These are phyloP conservation scores for Ctenosaura bakeri DNA, from an alignment of 2,797 vertebrate species.

Conservation along the genomic window DNA sequence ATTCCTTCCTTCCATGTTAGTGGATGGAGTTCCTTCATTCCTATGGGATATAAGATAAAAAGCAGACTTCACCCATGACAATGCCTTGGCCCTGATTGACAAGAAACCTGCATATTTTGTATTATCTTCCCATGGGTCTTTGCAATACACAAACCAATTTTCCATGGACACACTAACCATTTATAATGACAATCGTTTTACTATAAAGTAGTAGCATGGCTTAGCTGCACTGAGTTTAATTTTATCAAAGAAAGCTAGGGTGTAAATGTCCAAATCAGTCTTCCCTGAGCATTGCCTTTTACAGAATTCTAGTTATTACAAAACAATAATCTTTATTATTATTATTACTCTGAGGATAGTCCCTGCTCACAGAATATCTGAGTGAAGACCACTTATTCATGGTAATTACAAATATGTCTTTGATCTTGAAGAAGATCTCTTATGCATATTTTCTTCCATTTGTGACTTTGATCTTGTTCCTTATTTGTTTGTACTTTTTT, in stretches of 20 bases:
- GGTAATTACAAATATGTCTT: conserved; percentile 80
- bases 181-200: not conserved
- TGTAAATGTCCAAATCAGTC: not conserved
- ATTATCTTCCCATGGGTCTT: not conserved
- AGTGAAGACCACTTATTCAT: conserved; percentile 77
- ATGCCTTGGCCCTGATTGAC: not conserved
- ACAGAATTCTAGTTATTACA: conserved; percentile 61
- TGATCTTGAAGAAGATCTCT: conserved; percentile 83
- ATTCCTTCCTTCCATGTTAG: not conserved
- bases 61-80: not conserved
- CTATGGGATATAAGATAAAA: not conserved
- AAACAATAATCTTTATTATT: conserved; percentile 20
- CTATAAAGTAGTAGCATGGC: not conserved
- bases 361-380: conserved; percentile 70
- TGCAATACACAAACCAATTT: no score
- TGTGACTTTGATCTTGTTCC: conserved; percentile 83
- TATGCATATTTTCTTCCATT: conserved; percentile 85
- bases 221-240: not conserved
- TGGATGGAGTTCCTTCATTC: not conserved
- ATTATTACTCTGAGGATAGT: conserved; percentile 68
- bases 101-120: not conserved
- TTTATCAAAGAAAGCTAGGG: not conserved
- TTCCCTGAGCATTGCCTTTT: conserved; percentile 33
- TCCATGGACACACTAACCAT: no score
- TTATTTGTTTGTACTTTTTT: conserved; percentile 67